These are phyloP conservation scores for Parelbella ahira DNA, from an alignment of 2,888 invertebrate species.

Conservation along the genomic window DNA sequence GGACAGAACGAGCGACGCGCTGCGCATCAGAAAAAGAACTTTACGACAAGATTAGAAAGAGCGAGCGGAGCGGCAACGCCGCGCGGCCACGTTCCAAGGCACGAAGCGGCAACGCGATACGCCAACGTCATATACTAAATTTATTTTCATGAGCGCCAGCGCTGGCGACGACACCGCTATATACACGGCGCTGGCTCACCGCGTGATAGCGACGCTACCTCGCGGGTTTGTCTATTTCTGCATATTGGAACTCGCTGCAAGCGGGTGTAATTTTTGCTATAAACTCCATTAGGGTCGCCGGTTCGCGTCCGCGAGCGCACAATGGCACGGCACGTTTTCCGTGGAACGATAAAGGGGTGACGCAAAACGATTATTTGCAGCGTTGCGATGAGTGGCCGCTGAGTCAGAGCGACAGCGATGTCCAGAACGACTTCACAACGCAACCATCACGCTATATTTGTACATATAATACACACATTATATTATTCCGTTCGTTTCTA, in stretches of 20 bases:
- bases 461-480: too few species aligned
- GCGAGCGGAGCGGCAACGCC: slow-evolving; percentile 74
- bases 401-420: slow-evolving; percentile 53
- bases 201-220: slow-evolving; percentile 57
- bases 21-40: slow-evolving; percentile 81
- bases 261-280: slow-evolving; percentile 49
- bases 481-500: too few species aligned
- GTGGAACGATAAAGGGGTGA: slow-evolving; percentile 72
- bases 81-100: slow-evolving; percentile 74
- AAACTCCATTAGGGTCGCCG: slow-evolving; percentile 36
- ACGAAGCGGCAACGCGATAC: slow-evolving; percentile 70
- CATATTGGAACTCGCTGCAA: slow-evolving; percentile 51
- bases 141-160: slow-evolving; percentile 79
- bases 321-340: slow-evolving; percentile 66
- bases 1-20: slow-evolving; percentile 73
- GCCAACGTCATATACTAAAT: slow-evolving; percentile 79
- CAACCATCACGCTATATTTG: too few species aligned
- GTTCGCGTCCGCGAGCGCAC: slow-evolving; percentile 46
- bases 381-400: slow-evolving; percentile 74
- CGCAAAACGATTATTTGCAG: slow-evolving; percentile 79
- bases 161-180: slow-evolving; percentile 70
- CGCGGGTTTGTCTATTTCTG: slow-evolving; percentile 64
- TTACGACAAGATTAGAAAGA: slow-evolving; percentile 81
- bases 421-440: slow-evolving; percentile 24
- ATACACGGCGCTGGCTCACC: slow-evolving; percentile 51